Evolutionary conservation across 2,797 vertebrate species (phyloP), one percentile per base, ranked within the genome.

Genomic region (Telmatherina bonti): DNA sequence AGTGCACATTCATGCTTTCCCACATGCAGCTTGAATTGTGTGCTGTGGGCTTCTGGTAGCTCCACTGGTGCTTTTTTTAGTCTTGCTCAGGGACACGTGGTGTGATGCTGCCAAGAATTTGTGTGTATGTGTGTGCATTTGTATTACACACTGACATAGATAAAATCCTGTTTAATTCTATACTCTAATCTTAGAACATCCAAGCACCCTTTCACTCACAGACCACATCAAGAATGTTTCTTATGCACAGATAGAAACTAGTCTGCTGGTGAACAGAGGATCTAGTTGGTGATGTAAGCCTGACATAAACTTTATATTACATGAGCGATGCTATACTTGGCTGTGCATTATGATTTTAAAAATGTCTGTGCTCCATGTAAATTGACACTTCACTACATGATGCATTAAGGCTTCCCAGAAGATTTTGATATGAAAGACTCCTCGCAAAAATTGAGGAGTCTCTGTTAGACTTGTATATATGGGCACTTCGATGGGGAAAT

Each of bases 141-240:
- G 60, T 63, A 35, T 65, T 76, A 60, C 74, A 87, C 72, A 76
- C 68, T 83, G 84, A 84, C 85, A 88, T 80, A 75, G 76, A 90
- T 86, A 71, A 81, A 84, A 84, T 81, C 83, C 74, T 74, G 69
- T 88, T 86, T 90, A 84, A 86, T 89, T 89, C 85, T 84, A 85
- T 82, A 83, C 13, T 22, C 83, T 92, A 85, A 91, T 92, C 84
- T 87, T 83, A 64, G 72, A 80, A 80, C 78, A 80, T 81, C 82
- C 88, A 88, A 85, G 82, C 79, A 73, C 66, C 81, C 65, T 82
- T 70, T 78, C 35, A 49, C 62, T 78, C 61, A 47, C 31, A 5
- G 52, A 74, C 66, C 27, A 62, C 51, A 76, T 66, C 57, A 64
- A 81, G 49, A 67, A 68, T 78, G 54, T 76, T 76, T 35, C 36